phyloP scores from a whole-genome alignment of 2,113 vertebrate species.

The Ursus arctos region DNA sequence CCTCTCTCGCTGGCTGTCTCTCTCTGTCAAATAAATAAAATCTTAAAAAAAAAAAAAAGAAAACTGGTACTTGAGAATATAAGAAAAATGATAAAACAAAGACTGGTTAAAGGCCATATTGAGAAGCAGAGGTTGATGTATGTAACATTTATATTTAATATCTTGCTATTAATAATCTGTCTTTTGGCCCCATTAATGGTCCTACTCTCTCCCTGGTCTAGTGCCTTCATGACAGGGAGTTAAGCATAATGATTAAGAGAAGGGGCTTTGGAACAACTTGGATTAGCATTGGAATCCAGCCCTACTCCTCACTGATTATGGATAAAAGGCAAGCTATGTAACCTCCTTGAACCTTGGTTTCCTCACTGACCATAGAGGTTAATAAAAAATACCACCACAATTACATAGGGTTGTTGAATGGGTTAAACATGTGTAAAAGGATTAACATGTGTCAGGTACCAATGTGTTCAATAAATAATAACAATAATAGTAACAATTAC shows the following conservation, averaged over 20 bases:
- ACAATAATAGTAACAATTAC: not conserved
- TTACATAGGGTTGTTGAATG: not conserved
- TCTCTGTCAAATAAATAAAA: too few relatives aligned
- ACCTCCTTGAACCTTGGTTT: not conserved
- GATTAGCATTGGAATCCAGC: not conserved
- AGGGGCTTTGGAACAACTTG: not conserved
- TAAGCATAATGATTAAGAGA: not conserved
- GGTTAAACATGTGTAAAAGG: not conserved
- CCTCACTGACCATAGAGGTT: not conserved
- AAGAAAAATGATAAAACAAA: not conserved
- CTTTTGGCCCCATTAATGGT: not conserved
- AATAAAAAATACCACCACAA: not conserved
- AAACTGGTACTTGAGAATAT: not conserved
- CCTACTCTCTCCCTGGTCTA: not conserved
- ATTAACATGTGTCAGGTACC: not conserved
- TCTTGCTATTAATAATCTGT: not conserved
- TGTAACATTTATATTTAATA: not conserved
- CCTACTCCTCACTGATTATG: not conserved
- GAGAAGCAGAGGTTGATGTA: not conserved
- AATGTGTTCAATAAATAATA: not conserved
- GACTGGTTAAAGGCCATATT: not conserved
- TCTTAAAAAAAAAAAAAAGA: too few relatives aligned
- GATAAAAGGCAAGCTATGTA: not conserved
- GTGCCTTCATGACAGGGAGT: not conserved
- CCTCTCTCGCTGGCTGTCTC: too few relatives aligned